phyloP scores from a whole-genome alignment of 2,888 invertebrate genomes.

The Diplazon laetatorius region DNA sequence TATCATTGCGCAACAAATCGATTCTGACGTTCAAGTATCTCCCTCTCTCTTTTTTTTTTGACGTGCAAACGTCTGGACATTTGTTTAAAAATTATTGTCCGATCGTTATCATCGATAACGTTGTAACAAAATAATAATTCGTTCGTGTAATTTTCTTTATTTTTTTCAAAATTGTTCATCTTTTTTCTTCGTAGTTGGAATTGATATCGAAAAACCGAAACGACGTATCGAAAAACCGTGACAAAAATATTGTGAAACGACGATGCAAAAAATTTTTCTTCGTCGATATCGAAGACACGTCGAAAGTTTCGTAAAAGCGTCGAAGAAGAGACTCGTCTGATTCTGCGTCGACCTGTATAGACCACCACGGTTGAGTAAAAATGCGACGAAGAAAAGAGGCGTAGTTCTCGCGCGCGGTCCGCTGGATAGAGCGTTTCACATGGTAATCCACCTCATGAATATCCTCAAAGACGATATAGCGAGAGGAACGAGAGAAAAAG shows the following conservation, averaged over 20 bases:
- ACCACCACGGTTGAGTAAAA: constrained; percentile 56
- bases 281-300: too few species aligned
- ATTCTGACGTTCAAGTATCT: not conserved
- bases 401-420: constrained; percentile 39
- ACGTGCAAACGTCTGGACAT: not conserved
- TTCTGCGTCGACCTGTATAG: constrained; percentile 47
- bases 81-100: too few species aligned
- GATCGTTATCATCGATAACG: too few species aligned
- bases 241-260: too few species aligned
- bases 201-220: too few species aligned
- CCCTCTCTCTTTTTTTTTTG: not conserved
- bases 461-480: constrained; percentile 75
- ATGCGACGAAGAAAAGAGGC: constrained; percentile 54
- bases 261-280: too few species aligned
- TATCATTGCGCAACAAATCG: constrained; percentile 6
- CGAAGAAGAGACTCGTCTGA: constrained; percentile 42
- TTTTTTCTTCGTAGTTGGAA: too few species aligned
- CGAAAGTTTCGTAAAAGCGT: constrained; percentile 10
- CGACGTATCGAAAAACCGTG: too few species aligned
- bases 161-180: too few species aligned
- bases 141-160: too few species aligned
- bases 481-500: too few species aligned
- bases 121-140: too few species aligned
- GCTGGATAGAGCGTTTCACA: constrained; percentile 75
- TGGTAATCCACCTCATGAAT: constrained; percentile 80